Percentiles rank a stretch among this genome's conserved stretches.
Evolutionary conservation across 2,113 vertebrate genomes (phyloP).

Genomic region (Hydropotes inermis): DNA sequence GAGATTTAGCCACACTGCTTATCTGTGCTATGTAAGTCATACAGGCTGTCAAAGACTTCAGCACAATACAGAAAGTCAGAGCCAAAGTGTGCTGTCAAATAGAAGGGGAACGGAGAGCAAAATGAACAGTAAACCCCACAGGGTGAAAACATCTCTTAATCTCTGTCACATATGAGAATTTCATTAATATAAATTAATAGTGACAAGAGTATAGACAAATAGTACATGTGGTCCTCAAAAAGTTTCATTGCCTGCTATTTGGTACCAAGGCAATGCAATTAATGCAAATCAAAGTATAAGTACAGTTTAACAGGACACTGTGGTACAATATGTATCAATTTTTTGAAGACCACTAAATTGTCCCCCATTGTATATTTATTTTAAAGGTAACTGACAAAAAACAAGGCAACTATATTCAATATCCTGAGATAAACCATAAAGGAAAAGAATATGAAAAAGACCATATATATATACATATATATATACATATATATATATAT

Average conservation of each 20-base stretch:
- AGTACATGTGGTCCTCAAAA: background rate
- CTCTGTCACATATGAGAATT: background rate
- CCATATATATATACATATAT: no score
- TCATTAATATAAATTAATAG: background rate
- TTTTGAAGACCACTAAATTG: background rate
- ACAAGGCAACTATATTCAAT: background rate
- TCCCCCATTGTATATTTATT: background rate
- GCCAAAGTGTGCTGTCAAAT: background rate
- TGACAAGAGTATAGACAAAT: background rate
- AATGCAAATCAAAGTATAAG: background rate
- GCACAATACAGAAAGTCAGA: background rate
- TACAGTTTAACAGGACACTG: background rate
- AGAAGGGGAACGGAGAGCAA: background rate
- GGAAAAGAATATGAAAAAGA: background rate
- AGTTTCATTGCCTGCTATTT: background rate
- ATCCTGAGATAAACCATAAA: background rate
- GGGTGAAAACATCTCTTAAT: background rate
- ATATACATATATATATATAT: no score
- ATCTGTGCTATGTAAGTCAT: background rate
- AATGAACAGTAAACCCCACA: background rate
- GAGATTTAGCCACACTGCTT: background rate
- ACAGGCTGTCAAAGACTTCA: background rate
- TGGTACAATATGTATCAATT: background rate
- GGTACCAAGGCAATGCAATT: background rate
- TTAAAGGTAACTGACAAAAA: background rate